phyloP scores from a whole-genome alignment of 2,113 vertebrate species.

The Phyllostomus hastatus region DNA sequence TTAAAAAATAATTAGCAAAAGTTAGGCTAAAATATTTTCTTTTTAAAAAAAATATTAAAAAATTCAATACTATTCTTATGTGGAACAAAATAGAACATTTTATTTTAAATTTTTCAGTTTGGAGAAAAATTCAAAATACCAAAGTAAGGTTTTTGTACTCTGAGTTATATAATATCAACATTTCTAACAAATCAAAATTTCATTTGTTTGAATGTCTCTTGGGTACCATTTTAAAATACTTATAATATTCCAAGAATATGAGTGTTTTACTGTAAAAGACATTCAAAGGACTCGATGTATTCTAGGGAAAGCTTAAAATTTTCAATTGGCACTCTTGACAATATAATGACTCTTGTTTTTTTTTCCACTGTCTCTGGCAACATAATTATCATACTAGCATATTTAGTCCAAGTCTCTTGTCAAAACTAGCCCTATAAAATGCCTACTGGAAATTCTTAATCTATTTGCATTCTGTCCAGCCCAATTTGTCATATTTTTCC shows the following conservation, averaged over 20 bases:
- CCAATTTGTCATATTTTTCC: conserved; percentile 6
- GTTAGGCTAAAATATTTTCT: not conserved
- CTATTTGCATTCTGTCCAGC: conserved; percentile 23
- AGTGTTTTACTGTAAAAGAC: not conserved
- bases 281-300: not conserved
- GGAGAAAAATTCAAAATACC: not conserved
- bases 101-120: not conserved
- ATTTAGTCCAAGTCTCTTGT: conserved; percentile 21
- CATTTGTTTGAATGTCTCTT: not conserved
- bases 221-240: not conserved
- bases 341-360: not conserved
- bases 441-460: not conserved
- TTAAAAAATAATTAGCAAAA: conserved; percentile 9
- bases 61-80: not conserved
- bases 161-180: not conserved
- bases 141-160: not conserved
- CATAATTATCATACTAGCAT: not conserved
- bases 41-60: not conserved
- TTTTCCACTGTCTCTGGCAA: not conserved
- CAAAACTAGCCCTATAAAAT: conserved; percentile 26
- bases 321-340: conserved; percentile 10
- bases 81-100: not conserved
- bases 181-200: conserved; percentile 12
- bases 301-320: not conserved
- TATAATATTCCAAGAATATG: not conserved